Evolutionary conservation across 1,140 invertebrate genomes (phyloP), one percentile per base, ranked within the genome.

Genomic region (Odontomachus brunneus): DNA sequence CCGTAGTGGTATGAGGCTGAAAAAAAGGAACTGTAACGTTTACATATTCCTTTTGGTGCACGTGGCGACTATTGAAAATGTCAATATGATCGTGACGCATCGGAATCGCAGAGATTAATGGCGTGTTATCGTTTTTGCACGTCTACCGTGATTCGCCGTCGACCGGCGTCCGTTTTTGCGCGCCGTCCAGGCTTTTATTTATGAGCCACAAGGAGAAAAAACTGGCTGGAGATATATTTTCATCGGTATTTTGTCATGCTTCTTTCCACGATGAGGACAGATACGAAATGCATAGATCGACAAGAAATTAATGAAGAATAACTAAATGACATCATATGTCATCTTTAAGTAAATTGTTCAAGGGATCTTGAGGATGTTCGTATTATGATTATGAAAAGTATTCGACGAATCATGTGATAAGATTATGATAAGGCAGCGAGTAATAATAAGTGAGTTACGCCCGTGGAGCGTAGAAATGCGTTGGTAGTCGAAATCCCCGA

Each of bases 81-180:
- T 80, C 65, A 48, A 80, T 57, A 29, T 57, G 22, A 80, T 69
- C 75, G 75, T 71, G 75, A 80, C 75, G 51, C 65, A 55, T 71
- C 65, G 22, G 29, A 78, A 69, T 69, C 17, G 51, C 17, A 69
- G 9, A 80, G 75, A 80, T 71, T 59, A 57, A 80, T 80, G 51
- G 74, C 44, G 1, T 17, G 19, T 53, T 66, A 76, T 80, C 33
- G 26, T 22, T 63, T 75, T 22, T 14, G n/a, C n/a, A n/a, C n/a
- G n/a, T n/a, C n/a, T n/a, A n/a, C n/a, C n/a, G n/a, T n/a, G n/a
- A n/a, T n/a, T n/a, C n/a, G n/a, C n/a, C n/a, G n/a, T n/a, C n/a
- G n/a, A n/a, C n/a, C n/a, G n/a, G n/a, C n/a, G n/a, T n/a, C n/a
- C 33, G 26, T 22, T 63, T 75, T 22, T 14, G 14, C 57, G 3